Base-by-base conservation (phyloP, 2,113 vertebrate genomes). In the zebrafish (Danio rerio) region DNA sequence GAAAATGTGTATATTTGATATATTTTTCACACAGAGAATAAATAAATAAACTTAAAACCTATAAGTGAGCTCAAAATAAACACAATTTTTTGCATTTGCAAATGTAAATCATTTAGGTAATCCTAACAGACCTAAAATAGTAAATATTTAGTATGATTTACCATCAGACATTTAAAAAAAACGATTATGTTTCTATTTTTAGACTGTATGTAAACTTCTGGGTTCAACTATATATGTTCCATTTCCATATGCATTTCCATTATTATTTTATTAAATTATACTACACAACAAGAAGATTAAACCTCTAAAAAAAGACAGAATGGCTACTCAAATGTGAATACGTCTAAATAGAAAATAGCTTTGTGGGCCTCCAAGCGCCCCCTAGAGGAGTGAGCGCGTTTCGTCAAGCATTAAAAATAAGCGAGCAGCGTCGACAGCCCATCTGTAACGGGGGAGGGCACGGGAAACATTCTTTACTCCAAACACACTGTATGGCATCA, bases 381-480 rank as follows among this genome's bases (percentile, higher is more conserved):
- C 20, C 58, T 63, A 31, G 6, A 13, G 69, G 45, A 31, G 21
- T 5, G 0, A 52, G 0, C 0, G 1, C 11, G 47, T 21, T 5
- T 71, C 47, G 47, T 50, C 18, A 21, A 11, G 20, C 20, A 5
- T 0, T 5, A 71, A 31, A 16, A 71, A 18, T 9, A 70, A 49
- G 18, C 12, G 6, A 15, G 68, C n/a, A 12, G n/a, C 10, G 20
- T 21, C 20, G n/a, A 13, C 18, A 2, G 47, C 43, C 20, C 69
- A 52, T 71, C 69, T 52, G 69, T 71, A 31, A 71, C 45, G 49
- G 69, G 20, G 47, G 68, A 71, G 68, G 68, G 47, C 11, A 52
- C 47, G 12, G 68, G 58, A 18, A 31, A 31, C 45, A 31, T 49
- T 66, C 21, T 65, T 78, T 55, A 53, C 76, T 65, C 49, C 21